Evolutionary conservation across 2,113 vertebrate genomes (phyloP).

Genomic region (Scomber japonicus): DNA sequence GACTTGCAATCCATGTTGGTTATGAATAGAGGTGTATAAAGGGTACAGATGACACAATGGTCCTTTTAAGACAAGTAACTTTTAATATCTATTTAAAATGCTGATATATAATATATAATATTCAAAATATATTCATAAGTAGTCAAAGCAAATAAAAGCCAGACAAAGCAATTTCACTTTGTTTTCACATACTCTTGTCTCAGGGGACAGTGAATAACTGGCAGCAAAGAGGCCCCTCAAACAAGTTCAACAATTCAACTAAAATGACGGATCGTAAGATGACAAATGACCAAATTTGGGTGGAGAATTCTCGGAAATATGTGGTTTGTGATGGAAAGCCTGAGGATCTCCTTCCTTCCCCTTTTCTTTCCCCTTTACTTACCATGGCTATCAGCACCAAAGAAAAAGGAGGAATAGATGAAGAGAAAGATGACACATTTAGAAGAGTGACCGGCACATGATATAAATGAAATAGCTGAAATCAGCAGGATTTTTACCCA

Average conservation of each 20-base stretch:
- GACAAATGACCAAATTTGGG: slow-evolving; percentile 58
- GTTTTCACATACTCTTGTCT: background rate
- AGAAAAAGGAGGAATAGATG: background rate
- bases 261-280: background rate
- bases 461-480: slow-evolving; percentile 21
- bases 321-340: slow-evolving; percentile 28
- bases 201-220: background rate
- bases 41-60: background rate
- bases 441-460: slow-evolving; percentile 19
- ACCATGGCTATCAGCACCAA: background rate
- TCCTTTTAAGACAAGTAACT: too few relatives aligned
- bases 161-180: too few relatives aligned
- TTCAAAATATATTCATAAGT: background rate
- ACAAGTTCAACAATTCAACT: background rate
- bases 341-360: slow-evolving; percentile 57
- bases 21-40: background rate
- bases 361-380: slow-evolving; percentile 13
- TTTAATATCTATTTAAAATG: too few relatives aligned
- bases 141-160: background rate
- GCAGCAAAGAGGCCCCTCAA: background rate
- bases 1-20: background rate
- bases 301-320: slow-evolving; percentile 4
- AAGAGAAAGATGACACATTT: slow-evolving; percentile 17
- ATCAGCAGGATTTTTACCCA: slow-evolving; percentile 38
- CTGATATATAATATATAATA: background rate